A percentile compares a stretch with the other conserved stretches of the same genome.
These are phyloP conservation scores for Palythoa grandis DNA, from an alignment of 92 coral and sea anemone genomes.

Conservation along the genomic window DNA sequence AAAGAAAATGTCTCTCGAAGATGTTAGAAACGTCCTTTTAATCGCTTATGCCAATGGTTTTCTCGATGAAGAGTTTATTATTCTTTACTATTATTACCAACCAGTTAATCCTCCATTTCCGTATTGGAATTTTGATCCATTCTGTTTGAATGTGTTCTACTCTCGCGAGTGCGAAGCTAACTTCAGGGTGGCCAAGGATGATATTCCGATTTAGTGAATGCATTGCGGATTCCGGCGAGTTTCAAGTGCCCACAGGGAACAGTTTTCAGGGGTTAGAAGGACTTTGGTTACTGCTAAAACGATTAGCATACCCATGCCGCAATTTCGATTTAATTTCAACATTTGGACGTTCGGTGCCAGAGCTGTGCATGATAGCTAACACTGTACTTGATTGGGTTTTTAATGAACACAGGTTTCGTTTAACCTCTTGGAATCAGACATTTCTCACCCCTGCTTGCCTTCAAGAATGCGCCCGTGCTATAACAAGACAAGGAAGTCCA, in stretches of 20 bases:
- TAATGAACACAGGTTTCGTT: conserved; percentile 47
- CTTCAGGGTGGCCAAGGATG: conserved; percentile 52
- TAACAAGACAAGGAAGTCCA: conserved; percentile 26
- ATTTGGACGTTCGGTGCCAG: background rate
- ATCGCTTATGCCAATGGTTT: too few species aligned
- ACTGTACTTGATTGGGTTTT: conserved; percentile 48
- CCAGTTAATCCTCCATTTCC: background rate
- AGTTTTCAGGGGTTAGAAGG: background rate
- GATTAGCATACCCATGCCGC: background rate
- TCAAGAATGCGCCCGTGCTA: conserved; percentile 25
- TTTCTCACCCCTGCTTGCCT: conserved; percentile 47
- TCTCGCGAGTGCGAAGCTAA: conserved; percentile 54
- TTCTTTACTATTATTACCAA: background rate
- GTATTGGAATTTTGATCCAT: background rate
- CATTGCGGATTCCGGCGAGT: conserved; percentile 51
- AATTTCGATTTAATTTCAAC: background rate
- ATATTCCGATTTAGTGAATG: conserved; percentile 42
- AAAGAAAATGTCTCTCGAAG: too few species aligned
- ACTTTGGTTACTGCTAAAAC: background rate
- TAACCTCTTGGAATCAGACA: conserved; percentile 48
- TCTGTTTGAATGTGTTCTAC: conserved; percentile 26
- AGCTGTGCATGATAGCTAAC: conserved; percentile 30
- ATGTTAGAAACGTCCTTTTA: too few species aligned
- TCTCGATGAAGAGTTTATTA: too few species aligned
- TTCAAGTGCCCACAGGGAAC: background rate